These are phyloP conservation scores for Parotocinclus haroldoi DNA, from an alignment of 2,797 vertebrate genomes.

Conservation along the genomic window DNA sequence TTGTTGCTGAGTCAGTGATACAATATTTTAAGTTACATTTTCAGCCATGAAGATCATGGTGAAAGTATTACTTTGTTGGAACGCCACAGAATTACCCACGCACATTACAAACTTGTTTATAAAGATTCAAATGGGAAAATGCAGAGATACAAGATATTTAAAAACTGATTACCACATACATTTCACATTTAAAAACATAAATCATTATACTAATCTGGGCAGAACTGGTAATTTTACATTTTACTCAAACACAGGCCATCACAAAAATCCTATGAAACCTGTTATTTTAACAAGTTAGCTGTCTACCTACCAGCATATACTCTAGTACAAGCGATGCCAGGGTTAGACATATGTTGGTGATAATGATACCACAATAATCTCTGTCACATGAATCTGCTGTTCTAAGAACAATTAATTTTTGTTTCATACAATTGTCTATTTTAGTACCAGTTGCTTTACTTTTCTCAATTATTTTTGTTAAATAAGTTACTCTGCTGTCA, in stretches of 20 bases:
- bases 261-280: neutral
- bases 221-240: slow-evolving; percentile 15
- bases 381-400: too few relatives aligned
- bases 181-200: slow-evolving; percentile 55
- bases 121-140: slow-evolving; percentile 49
- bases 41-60: slow-evolving; percentile 62
- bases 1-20: slow-evolving; percentile 86
- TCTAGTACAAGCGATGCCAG: neutral
- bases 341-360: too few relatives aligned
- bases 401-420: too few relatives aligned
- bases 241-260: slow-evolving; percentile 4
- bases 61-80: slow-evolving; percentile 71
- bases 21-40: slow-evolving; percentile 74
- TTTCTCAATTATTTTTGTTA: too few relatives aligned
- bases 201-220: slow-evolving; percentile 31
- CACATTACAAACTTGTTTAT: slow-evolving; percentile 47
- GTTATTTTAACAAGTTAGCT: slow-evolving; percentile 6
- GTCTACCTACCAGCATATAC: slow-evolving; percentile 14
- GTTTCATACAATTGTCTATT: too few relatives aligned
- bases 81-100: slow-evolving; percentile 70
- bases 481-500: too few relatives aligned
- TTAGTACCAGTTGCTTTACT: too few relatives aligned
- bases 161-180: slow-evolving; percentile 52
- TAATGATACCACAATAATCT: too few relatives aligned
- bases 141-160: slow-evolving; percentile 43